Evolutionary conservation across 2,113 vertebrate genomes (phyloP), one percentile per base, ranked within the genome.

Genomic region (Amblyopsis rosae): DNA sequence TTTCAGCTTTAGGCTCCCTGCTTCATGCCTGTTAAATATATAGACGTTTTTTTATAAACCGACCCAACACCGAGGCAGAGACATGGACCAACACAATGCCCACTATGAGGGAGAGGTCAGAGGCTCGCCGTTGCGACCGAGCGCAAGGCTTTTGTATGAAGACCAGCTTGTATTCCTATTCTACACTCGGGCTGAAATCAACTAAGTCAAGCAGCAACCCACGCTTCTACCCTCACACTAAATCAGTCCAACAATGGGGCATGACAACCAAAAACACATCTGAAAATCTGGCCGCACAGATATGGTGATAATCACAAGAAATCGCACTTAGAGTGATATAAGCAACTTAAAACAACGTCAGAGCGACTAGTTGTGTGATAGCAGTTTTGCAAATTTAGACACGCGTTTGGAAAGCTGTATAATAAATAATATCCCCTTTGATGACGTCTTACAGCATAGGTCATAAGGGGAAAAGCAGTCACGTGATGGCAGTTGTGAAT

Each of bases 11-110:
- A 81, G 80, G 77, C 79, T 47, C 62, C 68, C 81, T 56, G 61
- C 78, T 77, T 87, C 79, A 84, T 85, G 82, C 81, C 76, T 89
- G 81, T 88, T 92, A 85, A 83, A 84, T 64, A 74, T 70, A 82
- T 64, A 79, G 49, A 76, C 78, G 77, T 87, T 26, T 26, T 58
- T 33, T 55, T 16, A 80, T 84, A 77, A 80, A 67, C 45, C 9
- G 10, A 81, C 78, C 80, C 79, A 79, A 17, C 55, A 46, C 26
- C 26, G 26, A 26, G 26, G 26, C 26, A 35, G 15, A 46, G 9
- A 55, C 56, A 53, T 54, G 54, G 65, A 73, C 67, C 68, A 45
- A 67, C 82, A 89, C 85, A 90, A 91, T 82, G n/a, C 64, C 81
- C 70, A 84, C 79, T 87, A 81, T 91, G 73, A 32, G 49, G 49